phyloP scores from a whole-genome alignment of 2,113 vertebrate species.

The Lamprologus sp. region DNA sequence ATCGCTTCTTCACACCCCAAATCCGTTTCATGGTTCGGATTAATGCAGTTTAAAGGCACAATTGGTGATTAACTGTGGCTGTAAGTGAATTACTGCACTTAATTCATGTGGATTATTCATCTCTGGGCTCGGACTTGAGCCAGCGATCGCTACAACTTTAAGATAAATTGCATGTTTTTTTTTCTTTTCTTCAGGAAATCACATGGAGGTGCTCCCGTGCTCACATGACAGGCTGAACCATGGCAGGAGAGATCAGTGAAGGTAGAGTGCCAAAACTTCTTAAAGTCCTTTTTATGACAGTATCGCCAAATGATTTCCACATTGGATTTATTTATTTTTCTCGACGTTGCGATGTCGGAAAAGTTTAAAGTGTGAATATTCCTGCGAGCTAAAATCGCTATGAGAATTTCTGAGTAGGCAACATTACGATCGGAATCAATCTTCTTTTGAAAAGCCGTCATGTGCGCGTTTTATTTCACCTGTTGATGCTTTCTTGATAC shows the following conservation, averaged over 20 bases:
- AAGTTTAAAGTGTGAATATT: background rate
- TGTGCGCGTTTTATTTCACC: background rate
- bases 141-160: slow-evolving; percentile 64
- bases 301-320: background rate
- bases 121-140: slow-evolving; percentile 30
- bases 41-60: background rate
- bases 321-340: background rate
- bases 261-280: slow-evolving; percentile 51
- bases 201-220: slow-evolving; percentile 71
- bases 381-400: background rate
- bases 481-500: background rate
- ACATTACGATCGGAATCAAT: slow-evolving; percentile 3
- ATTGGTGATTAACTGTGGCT: background rate
- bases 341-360: background rate
- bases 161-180: slow-evolving; percentile 53
- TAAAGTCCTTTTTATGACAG: background rate
- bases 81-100: background rate
- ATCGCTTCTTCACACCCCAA: background rate
- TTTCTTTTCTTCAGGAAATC: slow-evolving; percentile 72
- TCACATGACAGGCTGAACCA: slow-evolving; percentile 75
- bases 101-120: background rate
- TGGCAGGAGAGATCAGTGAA: slow-evolving; percentile 76
- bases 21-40: background rate
- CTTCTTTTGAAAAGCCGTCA: background rate
- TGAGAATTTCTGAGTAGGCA: slow-evolving; percentile 9